Percentiles rank a stretch among this genome's conserved stretches.
Evolutionary conservation across 1,140 invertebrate genomes (phyloP).

Genomic region (Lucilia cuprina): DNA sequence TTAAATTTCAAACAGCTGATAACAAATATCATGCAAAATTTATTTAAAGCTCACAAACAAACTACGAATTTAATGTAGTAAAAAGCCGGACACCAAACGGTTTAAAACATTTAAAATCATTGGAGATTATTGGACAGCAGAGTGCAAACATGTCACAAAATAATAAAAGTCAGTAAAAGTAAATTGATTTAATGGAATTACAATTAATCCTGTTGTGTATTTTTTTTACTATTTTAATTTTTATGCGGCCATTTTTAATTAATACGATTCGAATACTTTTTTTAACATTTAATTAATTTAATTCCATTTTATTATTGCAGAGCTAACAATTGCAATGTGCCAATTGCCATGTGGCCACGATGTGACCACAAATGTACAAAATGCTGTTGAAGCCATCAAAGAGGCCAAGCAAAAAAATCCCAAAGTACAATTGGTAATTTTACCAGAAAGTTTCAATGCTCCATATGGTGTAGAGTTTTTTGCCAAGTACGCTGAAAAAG

Average conservation of each 20-base stretch:
- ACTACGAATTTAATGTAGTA: not conserved
- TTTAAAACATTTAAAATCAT: not conserved
- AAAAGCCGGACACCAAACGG: not conserved
- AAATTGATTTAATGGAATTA: not conserved
- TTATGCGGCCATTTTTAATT: not conserved
- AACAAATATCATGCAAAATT: not conserved
- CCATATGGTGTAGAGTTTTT: slow-evolving; percentile 84
- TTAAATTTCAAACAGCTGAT: not conserved
- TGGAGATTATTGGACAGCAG: not conserved
- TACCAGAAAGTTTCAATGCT: slow-evolving; percentile 95
- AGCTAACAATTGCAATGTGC: slow-evolving; percentile 75
- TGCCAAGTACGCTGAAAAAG: slow-evolving; percentile 81
- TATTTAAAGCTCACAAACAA: not conserved
- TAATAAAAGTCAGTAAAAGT: not conserved
- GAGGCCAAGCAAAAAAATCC: slow-evolving; percentile 74
- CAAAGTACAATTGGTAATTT: slow-evolving; percentile 73
- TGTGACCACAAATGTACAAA: slow-evolving; percentile 77
- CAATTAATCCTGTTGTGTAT: not conserved
- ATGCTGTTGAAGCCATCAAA: slow-evolving; percentile 74
- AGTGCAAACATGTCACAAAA: not conserved
- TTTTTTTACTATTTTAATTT: not conserved
- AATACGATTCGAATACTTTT: no score
- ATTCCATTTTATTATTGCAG: slow-evolving; percentile 36
- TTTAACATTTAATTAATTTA: not conserved
- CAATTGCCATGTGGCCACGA: slow-evolving; percentile 79